Conservation (phyloP, 2,888 invertebrate genomes). For the Bhutanitis thaidina region DNA sequence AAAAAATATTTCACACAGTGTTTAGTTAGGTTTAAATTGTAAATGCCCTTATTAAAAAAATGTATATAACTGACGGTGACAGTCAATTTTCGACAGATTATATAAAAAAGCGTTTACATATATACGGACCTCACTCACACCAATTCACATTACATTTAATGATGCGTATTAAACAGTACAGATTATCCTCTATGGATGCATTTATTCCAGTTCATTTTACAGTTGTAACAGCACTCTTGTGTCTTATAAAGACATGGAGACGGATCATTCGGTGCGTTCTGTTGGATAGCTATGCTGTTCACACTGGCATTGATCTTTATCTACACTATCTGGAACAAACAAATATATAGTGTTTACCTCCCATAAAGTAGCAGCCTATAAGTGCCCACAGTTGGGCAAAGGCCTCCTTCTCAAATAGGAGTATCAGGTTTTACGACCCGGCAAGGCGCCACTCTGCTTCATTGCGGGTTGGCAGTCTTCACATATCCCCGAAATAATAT, state of each 20-base stretch:
- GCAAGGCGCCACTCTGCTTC: no score
- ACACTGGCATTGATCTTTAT: conserved; percentile 54
- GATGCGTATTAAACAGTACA: conserved; percentile 57
- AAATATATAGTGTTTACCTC: conserved; percentile 1
- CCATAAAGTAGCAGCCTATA: no score
- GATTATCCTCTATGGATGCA: conserved; percentile 59
- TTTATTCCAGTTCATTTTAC: conserved; percentile 56
- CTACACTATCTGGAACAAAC: conserved; percentile 51
- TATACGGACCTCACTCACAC: conserved; percentile 63
- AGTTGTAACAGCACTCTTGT: conserved; percentile 47
- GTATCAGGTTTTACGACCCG: no score
- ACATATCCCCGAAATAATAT: no score
- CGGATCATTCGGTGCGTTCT: conserved; percentile 52
- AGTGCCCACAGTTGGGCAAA: no score
- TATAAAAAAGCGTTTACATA: conserved; percentile 51
- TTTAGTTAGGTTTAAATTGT: background rate
- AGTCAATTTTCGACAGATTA: conserved; percentile 33
- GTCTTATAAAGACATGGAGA: conserved; percentile 37
- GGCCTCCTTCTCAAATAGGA: no score
- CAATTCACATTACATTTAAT: conserved; percentile 52
- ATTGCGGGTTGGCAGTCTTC: no score
- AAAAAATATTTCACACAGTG: conserved; percentile 7
- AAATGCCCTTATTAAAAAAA: conserved; percentile 21
- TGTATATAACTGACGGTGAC: conserved; percentile 40
- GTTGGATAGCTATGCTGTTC: conserved; percentile 59